A percentile compares a stretch with the other conserved stretches of the same genome.
These are phyloP conservation scores for Pammene fasciana DNA, from an alignment of 2,888 invertebrate genomes.

Conservation along the genomic window DNA sequence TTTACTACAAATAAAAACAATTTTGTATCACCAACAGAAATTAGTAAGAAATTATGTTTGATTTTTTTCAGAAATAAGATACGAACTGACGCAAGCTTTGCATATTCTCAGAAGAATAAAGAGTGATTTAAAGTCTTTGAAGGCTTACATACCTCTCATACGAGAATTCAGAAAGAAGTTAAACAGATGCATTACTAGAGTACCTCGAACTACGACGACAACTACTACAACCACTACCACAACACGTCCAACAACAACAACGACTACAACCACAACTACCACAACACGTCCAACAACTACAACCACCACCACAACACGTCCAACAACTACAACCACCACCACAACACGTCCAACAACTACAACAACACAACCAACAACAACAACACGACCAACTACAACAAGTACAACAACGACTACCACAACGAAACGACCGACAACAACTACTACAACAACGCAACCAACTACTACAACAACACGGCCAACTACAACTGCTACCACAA, in stretches of 20 bases:
- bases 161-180: not conserved
- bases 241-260: not conserved
- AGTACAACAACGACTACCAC: not conserved
- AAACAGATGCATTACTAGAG: not conserved
- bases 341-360: not conserved
- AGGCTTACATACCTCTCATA: conserved; percentile 7
- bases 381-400: not conserved
- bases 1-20: no score
- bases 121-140: not conserved
- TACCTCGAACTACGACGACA: conserved; percentile 1
- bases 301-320: not conserved
- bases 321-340: not conserved
- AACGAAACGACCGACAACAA: not conserved
- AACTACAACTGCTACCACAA: not conserved
- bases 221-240: not conserved
- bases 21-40: no score
- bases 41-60: no score
- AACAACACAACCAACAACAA: not conserved
- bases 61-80: not conserved
- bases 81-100: not conserved
- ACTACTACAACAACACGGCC: not conserved
- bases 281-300: not conserved
- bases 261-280: not conserved
- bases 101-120: not conserved
- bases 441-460: not conserved